Evolutionary conservation across 2,797 vertebrate species (phyloP), one percentile per base, ranked within the genome.

Genomic region (Rachycentron canadum): DNA sequence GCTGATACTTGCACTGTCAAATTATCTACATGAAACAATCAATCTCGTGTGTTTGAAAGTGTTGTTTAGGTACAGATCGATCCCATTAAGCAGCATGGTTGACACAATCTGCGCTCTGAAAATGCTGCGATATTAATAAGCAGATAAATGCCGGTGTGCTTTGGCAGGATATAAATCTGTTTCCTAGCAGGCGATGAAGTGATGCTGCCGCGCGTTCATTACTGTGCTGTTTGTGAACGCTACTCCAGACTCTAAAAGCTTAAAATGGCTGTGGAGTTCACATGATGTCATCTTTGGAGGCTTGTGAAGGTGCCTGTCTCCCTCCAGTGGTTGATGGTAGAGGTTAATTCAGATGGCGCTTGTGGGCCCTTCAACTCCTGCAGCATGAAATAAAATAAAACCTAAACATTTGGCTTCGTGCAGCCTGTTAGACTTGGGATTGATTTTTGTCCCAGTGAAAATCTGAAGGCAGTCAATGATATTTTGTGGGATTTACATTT

Each of bases 251-350:
- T 58, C 3, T 30, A 13, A 70, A 62, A 65, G 67, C 63, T 71
- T 73, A 77, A 87, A 87, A 90, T 83, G 81, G 81, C 88, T 55
- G 79, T 21, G 65, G 66, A 61, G 41, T 40, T 50, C 25, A 62
- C 25, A 62, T 82, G 86, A 78, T 75, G 80, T 82, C 86, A 78
- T 68, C 26, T 67, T 11, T 28, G 43, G n/a, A 75, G 63, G 25
- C 3, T 25, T 69, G 23, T 60, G 64, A 40, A 61, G 90, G 81
- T 34, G 79, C 47, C 73, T 86, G 84, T 82, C 91, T 84, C 91
- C 88, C 87, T 87, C 92, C 49, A 87, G 90, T 85, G 90, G 90
- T 3, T 2, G 32, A 3, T 23, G 52, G 9, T 14, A 4, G 26
- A 76, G 13, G n/a, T 52, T 16, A 19, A 23, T 36, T 19, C 21